Conservation (phyloP, 2,888 invertebrate species). For the Parthenolecanium corni region DNA sequence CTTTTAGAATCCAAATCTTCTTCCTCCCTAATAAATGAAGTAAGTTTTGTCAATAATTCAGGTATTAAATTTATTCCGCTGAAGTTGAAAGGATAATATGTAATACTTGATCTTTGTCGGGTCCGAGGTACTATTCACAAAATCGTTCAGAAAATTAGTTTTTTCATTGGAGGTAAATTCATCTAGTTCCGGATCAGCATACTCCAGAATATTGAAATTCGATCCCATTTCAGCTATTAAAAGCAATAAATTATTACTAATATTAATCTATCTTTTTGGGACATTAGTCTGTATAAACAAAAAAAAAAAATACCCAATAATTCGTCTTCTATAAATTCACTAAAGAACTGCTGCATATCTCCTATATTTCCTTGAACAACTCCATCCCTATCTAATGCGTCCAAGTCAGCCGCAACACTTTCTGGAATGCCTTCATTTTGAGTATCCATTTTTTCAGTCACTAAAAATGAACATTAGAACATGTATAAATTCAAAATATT, state of each 20-base stretch:
- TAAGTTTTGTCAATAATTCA: too few relatives aligned
- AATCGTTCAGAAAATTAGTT: constrained; percentile 76
- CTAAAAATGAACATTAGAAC: constrained; percentile 12
- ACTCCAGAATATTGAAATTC: constrained; percentile 90
- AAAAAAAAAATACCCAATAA: constrained; percentile 46
- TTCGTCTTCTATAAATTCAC: constrained; percentile 72
- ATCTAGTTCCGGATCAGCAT: constrained; percentile 86
- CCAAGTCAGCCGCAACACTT: constrained; percentile 55
- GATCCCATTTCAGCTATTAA: constrained; percentile 72
- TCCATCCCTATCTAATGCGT: constrained; percentile 57
- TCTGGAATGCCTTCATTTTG: constrained; percentile 44
- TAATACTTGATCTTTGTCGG: constrained; percentile 16
- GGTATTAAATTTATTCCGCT: too few relatives aligned
- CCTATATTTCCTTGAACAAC: constrained; percentile 42
- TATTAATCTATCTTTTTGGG: neutral
- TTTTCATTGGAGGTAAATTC: constrained; percentile 63
- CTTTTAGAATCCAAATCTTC: constrained; percentile 15
- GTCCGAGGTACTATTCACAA: constrained; percentile 39
- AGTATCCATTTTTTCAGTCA: constrained; percentile 24
- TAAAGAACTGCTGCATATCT: constrained; percentile 65
- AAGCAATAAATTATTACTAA: constrained; percentile 8
- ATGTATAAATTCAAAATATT: neutral
- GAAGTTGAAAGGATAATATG: too few relatives aligned
- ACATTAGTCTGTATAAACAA: neutral
- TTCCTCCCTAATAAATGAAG: neutral